These are phyloP conservation scores for Lysiphlebus fabarum DNA, from an alignment of 1,140 invertebrate species.

Conservation along the genomic window DNA sequence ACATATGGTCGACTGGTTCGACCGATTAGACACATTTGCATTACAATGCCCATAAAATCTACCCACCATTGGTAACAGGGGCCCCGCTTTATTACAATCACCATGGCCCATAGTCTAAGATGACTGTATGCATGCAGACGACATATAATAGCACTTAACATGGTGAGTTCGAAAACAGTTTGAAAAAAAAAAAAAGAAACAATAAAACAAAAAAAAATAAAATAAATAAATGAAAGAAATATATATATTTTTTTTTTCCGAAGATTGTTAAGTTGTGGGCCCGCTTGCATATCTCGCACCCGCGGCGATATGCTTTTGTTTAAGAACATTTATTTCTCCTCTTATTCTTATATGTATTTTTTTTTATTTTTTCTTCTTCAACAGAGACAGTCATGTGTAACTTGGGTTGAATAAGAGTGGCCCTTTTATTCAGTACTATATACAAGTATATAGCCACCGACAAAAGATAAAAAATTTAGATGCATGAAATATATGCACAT, in stretches of 20 bases:
- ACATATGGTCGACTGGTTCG: slow-evolving; percentile 54
- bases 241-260: neutral
- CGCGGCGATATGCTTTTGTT: slow-evolving; percentile 12
- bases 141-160: slow-evolving; percentile 50
- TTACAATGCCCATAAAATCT: slow-evolving; percentile 48
- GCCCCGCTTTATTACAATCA: slow-evolving; percentile 45
- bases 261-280: slow-evolving; percentile 4
- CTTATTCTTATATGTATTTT: neutral
- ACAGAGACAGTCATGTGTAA: no score
- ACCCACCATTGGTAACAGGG: slow-evolving; percentile 36
- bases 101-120: slow-evolving; percentile 41
- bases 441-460: no score
- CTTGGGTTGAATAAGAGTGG: no score
- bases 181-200: neutral
- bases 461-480: no score
- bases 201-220: slow-evolving; percentile 21
- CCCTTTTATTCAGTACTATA: no score
- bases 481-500: no score
- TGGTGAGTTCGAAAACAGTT: slow-evolving; percentile 15
- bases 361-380: no score
- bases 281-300: neutral
- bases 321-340: neutral
- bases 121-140: slow-evolving; percentile 22
- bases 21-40: slow-evolving; percentile 56
- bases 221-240: slow-evolving; percentile 10